phyloP scores from a whole-genome alignment of 2,797 vertebrate species.

The Alcedo atthis region DNA sequence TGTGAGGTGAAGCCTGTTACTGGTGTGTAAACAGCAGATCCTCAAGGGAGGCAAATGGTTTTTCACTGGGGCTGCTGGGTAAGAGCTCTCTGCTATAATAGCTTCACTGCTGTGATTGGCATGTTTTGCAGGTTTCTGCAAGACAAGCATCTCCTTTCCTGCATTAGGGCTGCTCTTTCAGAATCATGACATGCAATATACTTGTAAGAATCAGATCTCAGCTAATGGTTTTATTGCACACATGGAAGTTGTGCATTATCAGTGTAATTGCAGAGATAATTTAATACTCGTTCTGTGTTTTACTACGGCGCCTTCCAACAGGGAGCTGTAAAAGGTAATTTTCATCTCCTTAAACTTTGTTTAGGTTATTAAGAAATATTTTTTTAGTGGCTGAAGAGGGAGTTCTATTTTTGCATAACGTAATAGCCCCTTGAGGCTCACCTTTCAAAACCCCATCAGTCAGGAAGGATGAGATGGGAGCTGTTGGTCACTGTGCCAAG shows the following conservation, averaged over 20 bases:
- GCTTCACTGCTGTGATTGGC: background rate
- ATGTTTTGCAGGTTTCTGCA: background rate
- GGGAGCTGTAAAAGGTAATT: slow-evolving; percentile 57
- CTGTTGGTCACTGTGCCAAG: background rate
- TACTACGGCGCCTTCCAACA: slow-evolving; percentile 25
- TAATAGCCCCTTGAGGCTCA: slow-evolving; percentile 30
- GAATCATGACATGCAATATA: background rate
- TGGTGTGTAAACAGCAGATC: background rate
- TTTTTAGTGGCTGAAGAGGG: slow-evolving; percentile 20
- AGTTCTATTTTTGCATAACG: slow-evolving; percentile 20
- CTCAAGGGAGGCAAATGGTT: background rate
- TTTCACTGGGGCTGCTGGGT: background rate
- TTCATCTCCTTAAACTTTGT: slow-evolving; percentile 59
- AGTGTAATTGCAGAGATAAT: slow-evolving; percentile 29
- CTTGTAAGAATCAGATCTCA: slow-evolving; percentile 1
- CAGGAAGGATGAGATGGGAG: background rate
- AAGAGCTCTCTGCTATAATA: background rate
- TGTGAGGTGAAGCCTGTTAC: background rate
- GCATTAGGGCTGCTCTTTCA: background rate
- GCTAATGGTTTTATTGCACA: slow-evolving; percentile 6
- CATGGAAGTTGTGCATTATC: slow-evolving; percentile 19
- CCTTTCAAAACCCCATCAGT: slow-evolving; percentile 18
- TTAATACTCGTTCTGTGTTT: background rate
- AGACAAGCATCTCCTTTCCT: background rate
- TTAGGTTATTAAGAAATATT: slow-evolving; percentile 47